Conservation (phyloP, 2,797 vertebrate genomes). For the Avahi laniger region DNA sequence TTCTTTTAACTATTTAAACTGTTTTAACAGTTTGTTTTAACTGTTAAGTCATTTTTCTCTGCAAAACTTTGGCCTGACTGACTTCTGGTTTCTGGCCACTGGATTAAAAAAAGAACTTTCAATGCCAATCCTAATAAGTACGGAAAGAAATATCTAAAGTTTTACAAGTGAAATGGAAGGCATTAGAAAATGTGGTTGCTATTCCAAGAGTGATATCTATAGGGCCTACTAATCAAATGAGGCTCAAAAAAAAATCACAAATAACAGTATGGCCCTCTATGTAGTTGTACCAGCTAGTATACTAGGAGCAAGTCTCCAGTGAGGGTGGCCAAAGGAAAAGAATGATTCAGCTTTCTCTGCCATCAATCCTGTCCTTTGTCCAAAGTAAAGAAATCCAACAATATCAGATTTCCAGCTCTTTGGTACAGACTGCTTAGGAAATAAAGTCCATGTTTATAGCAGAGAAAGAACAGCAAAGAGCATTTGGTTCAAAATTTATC, state of each 20-base stretch:
- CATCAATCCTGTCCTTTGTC: not conserved
- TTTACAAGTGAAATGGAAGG: constrained; percentile 43
- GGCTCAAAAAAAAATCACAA: constrained; percentile 6
- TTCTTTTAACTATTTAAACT: not conserved
- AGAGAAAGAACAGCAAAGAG: not conserved
- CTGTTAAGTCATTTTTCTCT: not conserved
- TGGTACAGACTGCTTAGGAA: not conserved
- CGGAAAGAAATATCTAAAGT: not conserved
- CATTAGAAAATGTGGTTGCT: constrained; percentile 5
- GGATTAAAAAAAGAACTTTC: constrained; percentile 8
- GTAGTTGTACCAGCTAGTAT: not conserved
- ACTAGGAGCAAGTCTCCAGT: not conserved
- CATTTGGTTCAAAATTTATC: not conserved
- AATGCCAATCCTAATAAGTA: not conserved
- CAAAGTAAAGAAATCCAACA: not conserved
- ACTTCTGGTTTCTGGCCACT: constrained; percentile 1
- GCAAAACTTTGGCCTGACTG: not conserved
- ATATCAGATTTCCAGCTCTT: not conserved
- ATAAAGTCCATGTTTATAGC: not conserved
- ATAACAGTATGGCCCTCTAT: not conserved
- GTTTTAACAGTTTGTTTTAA: not conserved
- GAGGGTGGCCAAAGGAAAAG: not conserved
- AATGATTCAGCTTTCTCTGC: not conserved
- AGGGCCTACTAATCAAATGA: not conserved
- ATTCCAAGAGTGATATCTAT: not conserved